Base-by-base conservation (phyloP, 2,113 vertebrate species). In the Blennius ocellaris region DNA sequence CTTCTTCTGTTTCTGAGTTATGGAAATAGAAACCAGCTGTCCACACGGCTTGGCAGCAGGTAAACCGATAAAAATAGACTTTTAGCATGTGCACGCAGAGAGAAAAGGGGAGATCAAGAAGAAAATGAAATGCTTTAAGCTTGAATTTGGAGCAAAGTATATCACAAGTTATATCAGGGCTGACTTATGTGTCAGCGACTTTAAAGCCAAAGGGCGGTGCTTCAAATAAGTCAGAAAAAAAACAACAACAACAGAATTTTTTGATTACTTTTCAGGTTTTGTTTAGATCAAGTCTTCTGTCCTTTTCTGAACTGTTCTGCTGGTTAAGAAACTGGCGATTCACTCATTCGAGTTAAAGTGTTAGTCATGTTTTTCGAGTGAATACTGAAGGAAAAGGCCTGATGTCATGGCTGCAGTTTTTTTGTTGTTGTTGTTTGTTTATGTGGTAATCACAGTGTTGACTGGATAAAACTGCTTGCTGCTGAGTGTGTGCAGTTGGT, bases 11-110 rank as follows among this genome's bases (percentile, higher is more conserved):
- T 53, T 74, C 62, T 6, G 21, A 57, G 65, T 54, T 38, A 17
- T 76, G 21, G 44, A 73, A 85, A 88, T 81, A 40, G 69, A 83
- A 92, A 81, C 47, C 86, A 89, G 66, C 80, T 87, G 85, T 69
- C n/a, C 45, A 40, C 62, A 73, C 75, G 62, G 65, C 64, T 78
- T 14, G 52, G 59, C 10, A 53, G 62, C 83, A 88, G 76, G 75
- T 87, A 75, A 78, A 85, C 16, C n/a, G 52, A 71, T 63, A 74
- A 84, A 78, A 87, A 70, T 39, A 75, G 74, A 78, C 62, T 37
- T 66, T 74, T 61, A 77, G 80, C 73, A 80, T 69, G 73, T 76
- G 41, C 57, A 36, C 60, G 43, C 8, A 47, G 66, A 73, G 74
- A 48, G 21, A 30, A 30, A 30, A 41, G 53, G 59, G 36, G 66